Evolutionary conservation across 2,888 invertebrate genomes (phyloP).

Genomic region (Apodemia duryi): DNA sequence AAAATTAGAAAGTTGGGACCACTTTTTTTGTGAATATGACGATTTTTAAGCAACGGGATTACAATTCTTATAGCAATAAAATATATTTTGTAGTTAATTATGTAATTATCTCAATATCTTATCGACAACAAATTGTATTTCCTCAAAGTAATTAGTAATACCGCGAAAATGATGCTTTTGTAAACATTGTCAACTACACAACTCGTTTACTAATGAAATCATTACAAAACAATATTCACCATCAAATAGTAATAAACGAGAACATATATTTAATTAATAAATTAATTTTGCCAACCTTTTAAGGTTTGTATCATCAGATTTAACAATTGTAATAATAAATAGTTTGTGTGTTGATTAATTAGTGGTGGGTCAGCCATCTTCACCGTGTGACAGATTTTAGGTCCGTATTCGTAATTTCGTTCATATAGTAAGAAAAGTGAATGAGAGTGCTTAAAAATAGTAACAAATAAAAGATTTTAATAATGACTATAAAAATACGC

Average conservation of each 20-base stretch:
- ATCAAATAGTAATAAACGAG: conserved; percentile 20
- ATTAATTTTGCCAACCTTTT: neutral
- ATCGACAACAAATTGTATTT: neutral
- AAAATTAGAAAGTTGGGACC: neutral
- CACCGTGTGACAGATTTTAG: conserved; percentile 83
- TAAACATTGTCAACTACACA: conserved; percentile 45
- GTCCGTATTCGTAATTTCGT: conserved; percentile 72
- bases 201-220: conserved; percentile 36
- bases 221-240: conserved; percentile 12
- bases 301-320: neutral
- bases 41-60: neutral
- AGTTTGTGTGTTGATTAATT: conserved; percentile 68
- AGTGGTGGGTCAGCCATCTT: conserved; percentile 87
- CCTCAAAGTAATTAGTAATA: neutral
- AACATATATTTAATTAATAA: neutral
- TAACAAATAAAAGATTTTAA: conserved; percentile 53
- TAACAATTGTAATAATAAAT: conserved; percentile 4
- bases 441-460: conserved; percentile 65
- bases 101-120: neutral
- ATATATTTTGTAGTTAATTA: neutral
- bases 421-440: conserved; percentile 65
- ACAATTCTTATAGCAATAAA: neutral
- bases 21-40: no score
- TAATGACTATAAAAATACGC: conserved; percentile 46
- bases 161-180: conserved; percentile 22